Conservation (phyloP, 1,140 invertebrate genomes). For the Drosophila bifasciata region DNA sequence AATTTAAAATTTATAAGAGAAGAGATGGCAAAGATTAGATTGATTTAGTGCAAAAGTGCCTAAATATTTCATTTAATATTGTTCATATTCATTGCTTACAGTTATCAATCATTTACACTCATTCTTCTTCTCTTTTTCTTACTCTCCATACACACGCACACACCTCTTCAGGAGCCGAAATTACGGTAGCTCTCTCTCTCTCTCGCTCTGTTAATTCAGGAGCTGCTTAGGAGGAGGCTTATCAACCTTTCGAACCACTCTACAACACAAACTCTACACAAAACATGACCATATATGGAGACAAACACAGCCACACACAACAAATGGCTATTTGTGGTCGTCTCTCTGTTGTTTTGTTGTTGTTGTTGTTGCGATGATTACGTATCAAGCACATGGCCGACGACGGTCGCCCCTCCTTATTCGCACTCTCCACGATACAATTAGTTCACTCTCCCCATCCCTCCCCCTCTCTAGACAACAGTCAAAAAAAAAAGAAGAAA, state of each 20-base stretch:
- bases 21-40: too few species aligned
- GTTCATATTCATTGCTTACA: too few species aligned
- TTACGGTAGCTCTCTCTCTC: constrained; percentile 5
- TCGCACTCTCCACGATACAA: constrained; percentile 29
- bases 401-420: constrained; percentile 36
- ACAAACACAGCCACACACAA: constrained; percentile 35
- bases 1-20: too few species aligned
- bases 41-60: too few species aligned
- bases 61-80: too few species aligned
- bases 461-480: constrained; percentile 2
- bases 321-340: constrained; percentile 62
- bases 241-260: constrained; percentile 46
- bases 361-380: constrained; percentile 34
- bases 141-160: background rate
- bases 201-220: constrained; percentile 9
- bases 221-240: constrained; percentile 36
- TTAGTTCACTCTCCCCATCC: constrained; percentile 20
- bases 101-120: background rate
- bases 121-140: background rate
- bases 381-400: constrained; percentile 59
- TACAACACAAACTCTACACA: constrained; percentile 40
- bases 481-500: constrained; percentile 29
- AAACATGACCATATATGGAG: constrained; percentile 70
- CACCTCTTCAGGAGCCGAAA: background rate
- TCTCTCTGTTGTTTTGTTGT: too few species aligned